These are phyloP conservation scores for Tamias sibiricus DNA, from an alignment of 2,113 vertebrate genomes.

Conservation along the genomic window DNA sequence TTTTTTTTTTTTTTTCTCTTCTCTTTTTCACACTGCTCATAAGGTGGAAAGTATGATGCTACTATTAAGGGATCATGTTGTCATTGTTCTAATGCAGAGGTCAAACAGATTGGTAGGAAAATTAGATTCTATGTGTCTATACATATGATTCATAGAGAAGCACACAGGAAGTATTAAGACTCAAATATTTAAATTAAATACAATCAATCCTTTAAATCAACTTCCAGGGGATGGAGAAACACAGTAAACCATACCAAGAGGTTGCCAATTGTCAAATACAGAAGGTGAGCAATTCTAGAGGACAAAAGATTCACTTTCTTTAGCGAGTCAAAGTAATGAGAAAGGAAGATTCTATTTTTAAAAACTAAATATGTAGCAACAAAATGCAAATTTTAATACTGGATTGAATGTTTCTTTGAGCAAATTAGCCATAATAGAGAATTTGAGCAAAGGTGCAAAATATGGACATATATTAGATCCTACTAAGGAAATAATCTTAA, in stretches of 20 bases:
- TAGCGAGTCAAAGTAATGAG: background rate
- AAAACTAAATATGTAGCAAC: background rate
- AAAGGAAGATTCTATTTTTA: background rate
- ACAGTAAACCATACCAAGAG: background rate
- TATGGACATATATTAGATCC: background rate
- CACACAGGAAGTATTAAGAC: background rate
- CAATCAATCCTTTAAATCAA: background rate
- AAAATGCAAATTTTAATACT: background rate
- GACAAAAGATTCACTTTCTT: background rate
- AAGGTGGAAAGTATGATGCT: background rate
- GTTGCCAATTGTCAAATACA: background rate
- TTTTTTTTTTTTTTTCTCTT: background rate
- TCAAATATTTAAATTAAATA: background rate
- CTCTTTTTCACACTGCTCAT: background rate
- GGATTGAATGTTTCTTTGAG: background rate
- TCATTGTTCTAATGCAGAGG: background rate
- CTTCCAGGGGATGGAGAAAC: background rate
- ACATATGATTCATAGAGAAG: background rate
- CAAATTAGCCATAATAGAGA: background rate
- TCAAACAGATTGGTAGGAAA: background rate
- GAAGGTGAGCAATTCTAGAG: background rate
- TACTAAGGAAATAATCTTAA: background rate
- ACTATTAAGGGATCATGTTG: background rate
- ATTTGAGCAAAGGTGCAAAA: background rate
- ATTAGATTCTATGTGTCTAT: background rate